Evolutionary conservation across 2,113 vertebrate genomes (phyloP).

Genomic region (Pomatostomus ruficeps): DNA sequence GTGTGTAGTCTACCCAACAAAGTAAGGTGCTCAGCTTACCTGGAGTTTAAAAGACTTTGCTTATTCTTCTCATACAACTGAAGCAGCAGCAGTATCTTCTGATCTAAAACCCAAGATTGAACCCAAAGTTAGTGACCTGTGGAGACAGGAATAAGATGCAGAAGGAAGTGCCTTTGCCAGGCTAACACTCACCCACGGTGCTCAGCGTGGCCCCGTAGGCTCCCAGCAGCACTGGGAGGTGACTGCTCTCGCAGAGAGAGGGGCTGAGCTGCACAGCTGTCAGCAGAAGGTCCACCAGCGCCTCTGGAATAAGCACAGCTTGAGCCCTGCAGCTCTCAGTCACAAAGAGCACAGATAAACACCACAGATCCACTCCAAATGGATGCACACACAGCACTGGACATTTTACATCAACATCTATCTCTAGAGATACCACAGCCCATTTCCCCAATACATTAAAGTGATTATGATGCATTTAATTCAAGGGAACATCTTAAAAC

Average conservation of each 20-base stretch:
- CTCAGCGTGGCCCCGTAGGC: constrained; percentile 88
- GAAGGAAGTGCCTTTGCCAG: background rate
- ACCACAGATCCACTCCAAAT: background rate
- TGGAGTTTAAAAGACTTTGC: constrained; percentile 81
- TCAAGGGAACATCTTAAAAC: background rate
- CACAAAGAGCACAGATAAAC: background rate
- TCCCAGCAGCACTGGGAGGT: constrained; percentile 87
- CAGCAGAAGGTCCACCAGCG: constrained; percentile 80
- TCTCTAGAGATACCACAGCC: background rate
- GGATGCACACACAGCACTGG: background rate
- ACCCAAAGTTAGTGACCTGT: background rate
- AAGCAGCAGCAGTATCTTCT: constrained; percentile 88
- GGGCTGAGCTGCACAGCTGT: constrained; percentile 80
- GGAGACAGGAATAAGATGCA: background rate
- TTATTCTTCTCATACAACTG: constrained; percentile 85
- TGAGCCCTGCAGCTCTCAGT: background rate
- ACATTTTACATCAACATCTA: background rate
- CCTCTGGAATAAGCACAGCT: constrained; percentile 71
- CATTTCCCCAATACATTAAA: background rate
- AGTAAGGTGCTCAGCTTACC: constrained; percentile 51
- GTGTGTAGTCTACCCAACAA: background rate
- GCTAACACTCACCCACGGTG: constrained; percentile 71
- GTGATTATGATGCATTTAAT: background rate
- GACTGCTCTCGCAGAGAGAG: constrained; percentile 78
- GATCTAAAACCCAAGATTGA: constrained; percentile 75